A percentile compares a stretch with the other conserved stretches of the same genome.
phyloP scores from a whole-genome alignment of 1,140 invertebrate genomes.

The Trachelipus rathkii region DNA sequence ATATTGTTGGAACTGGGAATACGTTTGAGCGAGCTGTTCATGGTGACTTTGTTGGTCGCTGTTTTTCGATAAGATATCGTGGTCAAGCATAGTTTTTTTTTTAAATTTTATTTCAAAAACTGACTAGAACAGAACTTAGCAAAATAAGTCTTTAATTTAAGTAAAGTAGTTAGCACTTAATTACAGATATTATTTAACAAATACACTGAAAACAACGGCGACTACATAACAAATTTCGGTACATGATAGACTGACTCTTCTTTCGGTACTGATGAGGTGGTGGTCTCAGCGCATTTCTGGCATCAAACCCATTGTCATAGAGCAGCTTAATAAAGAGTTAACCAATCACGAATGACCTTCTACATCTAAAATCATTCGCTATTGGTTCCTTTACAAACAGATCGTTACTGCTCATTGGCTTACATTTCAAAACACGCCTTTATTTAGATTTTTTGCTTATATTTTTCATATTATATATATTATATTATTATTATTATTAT shows the following conservation, averaged over 20 bases:
- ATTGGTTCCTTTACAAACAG: conserved; percentile 36
- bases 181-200: no score
- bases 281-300: conserved; percentile 23
- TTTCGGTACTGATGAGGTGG: background rate
- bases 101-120: no score
- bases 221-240: no score
- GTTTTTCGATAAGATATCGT: conserved; percentile 40
- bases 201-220: no score
- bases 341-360: conserved; percentile 33
- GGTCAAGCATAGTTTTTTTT: conserved; percentile 34
- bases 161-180: no score
- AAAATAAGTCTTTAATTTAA: no score
- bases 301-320: conserved; percentile 36
- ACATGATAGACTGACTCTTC: background rate
- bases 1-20: conserved; percentile 45
- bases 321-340: conserved; percentile 32
- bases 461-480: background rate
- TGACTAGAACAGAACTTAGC: no score
- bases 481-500: no score
- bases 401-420: conserved; percentile 28
- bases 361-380: conserved; percentile 24
- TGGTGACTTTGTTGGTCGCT: conserved; percentile 37
- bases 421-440: background rate
- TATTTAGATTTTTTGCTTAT: no score
- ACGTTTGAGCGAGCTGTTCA: conserved; percentile 36